A percentile compares a stretch with the other conserved stretches of the same genome.
Conservation (phyloP, 2,797 vertebrate species). For the Lerista edwardsae region DNA sequence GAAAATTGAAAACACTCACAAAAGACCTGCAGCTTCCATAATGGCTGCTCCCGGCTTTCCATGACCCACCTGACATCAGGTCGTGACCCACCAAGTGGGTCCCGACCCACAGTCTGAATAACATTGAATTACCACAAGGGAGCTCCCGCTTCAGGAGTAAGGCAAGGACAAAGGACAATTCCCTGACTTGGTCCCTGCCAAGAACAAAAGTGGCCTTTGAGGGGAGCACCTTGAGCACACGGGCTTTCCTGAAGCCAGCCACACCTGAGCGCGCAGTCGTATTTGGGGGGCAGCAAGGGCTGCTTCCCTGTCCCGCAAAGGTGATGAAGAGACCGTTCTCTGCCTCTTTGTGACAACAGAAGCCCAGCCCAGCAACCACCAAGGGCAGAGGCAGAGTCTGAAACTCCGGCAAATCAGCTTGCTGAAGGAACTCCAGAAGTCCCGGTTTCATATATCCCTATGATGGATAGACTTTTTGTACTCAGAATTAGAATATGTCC, state of each 20-base stretch:
- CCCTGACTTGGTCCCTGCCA: neutral
- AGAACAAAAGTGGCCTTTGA: neutral
- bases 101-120: no score
- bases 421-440: constrained; percentile 68
- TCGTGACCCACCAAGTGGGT: no score
- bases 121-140: no score
- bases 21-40: no score
- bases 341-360: neutral
- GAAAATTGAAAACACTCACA: no score
- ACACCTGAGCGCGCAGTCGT: neutral
- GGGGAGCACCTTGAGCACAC: neutral
- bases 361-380: neutral
- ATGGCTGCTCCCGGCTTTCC: no score
- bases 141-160: neutral
- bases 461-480: constrained; percentile 62
- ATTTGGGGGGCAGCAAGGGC: neutral
- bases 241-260: neutral
- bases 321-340: neutral
- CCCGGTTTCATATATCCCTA: constrained; percentile 66
- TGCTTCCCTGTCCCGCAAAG: neutral
- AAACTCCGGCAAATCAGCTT: constrained; percentile 61
- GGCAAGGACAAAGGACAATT: neutral
- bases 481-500: constrained; percentile 70
- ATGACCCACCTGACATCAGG: no score
- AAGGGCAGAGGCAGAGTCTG: constrained; percentile 44